Evolutionary conservation across 2,797 vertebrate species (phyloP).

Genomic region (Carapus acus): DNA sequence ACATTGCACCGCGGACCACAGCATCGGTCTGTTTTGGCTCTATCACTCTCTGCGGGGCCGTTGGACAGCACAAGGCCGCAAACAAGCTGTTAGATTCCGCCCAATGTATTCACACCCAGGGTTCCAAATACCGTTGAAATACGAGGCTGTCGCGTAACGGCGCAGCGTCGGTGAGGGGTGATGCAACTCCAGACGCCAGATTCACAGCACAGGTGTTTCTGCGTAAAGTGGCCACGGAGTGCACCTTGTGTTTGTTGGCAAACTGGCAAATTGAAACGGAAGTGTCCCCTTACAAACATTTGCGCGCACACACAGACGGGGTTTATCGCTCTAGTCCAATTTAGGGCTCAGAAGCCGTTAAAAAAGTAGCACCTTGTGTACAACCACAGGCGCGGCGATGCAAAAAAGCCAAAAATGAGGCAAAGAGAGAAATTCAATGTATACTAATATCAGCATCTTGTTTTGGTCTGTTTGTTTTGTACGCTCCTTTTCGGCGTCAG

Average conservation of each 20-base stretch:
- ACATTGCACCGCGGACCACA: too few species aligned
- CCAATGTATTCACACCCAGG: too few species aligned
- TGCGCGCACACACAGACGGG: not conserved
- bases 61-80: not conserved
- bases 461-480: not conserved
- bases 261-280: not conserved
- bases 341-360: not conserved
- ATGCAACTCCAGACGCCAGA: too few species aligned
- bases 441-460: not conserved
- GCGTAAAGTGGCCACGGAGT: too few species aligned
- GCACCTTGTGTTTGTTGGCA: not conserved
- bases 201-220: too few species aligned
- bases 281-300: not conserved
- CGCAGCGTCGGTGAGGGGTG: too few species aligned
- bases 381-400: not conserved
- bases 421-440: not conserved
- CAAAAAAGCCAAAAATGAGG: not conserved
- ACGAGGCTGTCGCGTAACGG: too few species aligned
- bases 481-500: conserved; percentile 46
- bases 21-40: too few species aligned
- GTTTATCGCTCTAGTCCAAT: not conserved
- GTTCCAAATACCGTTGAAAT: too few species aligned
- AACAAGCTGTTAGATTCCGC: too few species aligned
- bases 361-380: not conserved
- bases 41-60: not conserved